phyloP scores from a whole-genome alignment of 2,888 invertebrate species.

The Drosophila emarginata region DNA sequence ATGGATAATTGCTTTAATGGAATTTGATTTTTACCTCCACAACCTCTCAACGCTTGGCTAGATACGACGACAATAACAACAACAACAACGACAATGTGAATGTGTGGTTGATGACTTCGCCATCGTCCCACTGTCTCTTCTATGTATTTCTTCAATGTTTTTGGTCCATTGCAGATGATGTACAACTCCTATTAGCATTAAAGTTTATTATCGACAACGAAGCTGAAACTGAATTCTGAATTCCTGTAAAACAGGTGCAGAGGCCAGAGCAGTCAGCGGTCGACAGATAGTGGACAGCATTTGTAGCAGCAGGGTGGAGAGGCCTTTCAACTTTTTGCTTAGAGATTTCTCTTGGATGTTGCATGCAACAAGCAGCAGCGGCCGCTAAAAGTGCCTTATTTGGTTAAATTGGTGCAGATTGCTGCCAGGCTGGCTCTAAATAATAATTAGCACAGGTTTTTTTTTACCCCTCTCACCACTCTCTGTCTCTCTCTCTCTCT shows the following conservation, averaged over 20 bases:
- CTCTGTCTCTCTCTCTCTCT: slow-evolving; percentile 7
- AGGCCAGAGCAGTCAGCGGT: slow-evolving; percentile 17
- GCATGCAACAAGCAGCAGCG: slow-evolving; percentile 64
- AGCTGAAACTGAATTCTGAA: slow-evolving; percentile 61
- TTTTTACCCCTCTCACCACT: slow-evolving; percentile 18
- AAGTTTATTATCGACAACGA: slow-evolving; percentile 79
- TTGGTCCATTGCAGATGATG: slow-evolving; percentile 75
- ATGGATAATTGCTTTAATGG: slow-evolving; percentile 74
- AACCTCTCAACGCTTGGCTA: slow-evolving; percentile 35
- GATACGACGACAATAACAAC: slow-evolving; percentile 18
- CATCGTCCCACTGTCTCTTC: slow-evolving; percentile 9
- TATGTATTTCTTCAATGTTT: slow-evolving; percentile 41
- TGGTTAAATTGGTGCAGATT: slow-evolving; percentile 79
- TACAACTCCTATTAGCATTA: slow-evolving; percentile 79
- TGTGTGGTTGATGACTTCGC: neutral
- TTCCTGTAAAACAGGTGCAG: slow-evolving; percentile 79
- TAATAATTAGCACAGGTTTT: slow-evolving; percentile 80
- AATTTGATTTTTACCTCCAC: slow-evolving; percentile 68
- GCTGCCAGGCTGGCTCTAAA: slow-evolving; percentile 66
- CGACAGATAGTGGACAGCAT: slow-evolving; percentile 17
- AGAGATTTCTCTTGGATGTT: slow-evolving; percentile 64
- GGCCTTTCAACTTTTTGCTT: slow-evolving; percentile 65
- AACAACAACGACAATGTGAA: slow-evolving; percentile 1
- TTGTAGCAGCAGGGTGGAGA: slow-evolving; percentile 29
- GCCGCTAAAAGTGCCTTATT: slow-evolving; percentile 79